Evolutionary conservation across 2,113 vertebrate genomes (phyloP), one percentile per base, ranked within the genome.

Genomic region (Neotoma lepida): DNA sequence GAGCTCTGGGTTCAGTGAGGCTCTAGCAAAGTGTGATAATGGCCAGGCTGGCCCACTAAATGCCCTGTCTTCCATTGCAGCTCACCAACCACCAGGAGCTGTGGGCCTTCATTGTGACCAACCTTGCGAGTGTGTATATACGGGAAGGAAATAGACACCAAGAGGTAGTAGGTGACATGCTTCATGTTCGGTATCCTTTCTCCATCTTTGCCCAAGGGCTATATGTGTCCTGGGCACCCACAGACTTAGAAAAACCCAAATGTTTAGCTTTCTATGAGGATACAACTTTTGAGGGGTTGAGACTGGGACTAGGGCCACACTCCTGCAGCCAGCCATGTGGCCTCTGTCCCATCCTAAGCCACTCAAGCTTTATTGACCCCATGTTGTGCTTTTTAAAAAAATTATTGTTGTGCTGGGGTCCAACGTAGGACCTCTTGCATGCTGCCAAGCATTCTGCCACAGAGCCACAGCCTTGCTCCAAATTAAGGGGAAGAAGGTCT

Each of bases 91-190:
- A 99, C 95, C 99, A 99, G 97, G 99, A 99, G 93, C 97, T 99
- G 71, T 99, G 99, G 99, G 99, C 99, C 0, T 99, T 99, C 86
- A 99, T 99, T 0, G 99, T 99, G 86, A 99, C 99, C 80, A 99
- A 99, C 98, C 95, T 99, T 96, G 99, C 99, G 95, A 99, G 99
- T 10, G 99, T 99, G 95, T 99, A 99, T 98, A 99, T 99, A 98
- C 98, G 99, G 94, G 99, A 99, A 97, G 99, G 99, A 93, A 99
- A 99, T 97, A 89, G 99, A 95, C 99, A 99, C 94, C 99, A 99
- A 98, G 99, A 99, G 99, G 99, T 99, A 35, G 98, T 94, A 94
- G 91, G 95, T 97, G 95, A 81, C 97, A 91, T 87, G 49, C 49
- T 22, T 84, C 89, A 64, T 91, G 93, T 96, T 95, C 68, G 95